Percentiles rank a stretch among this genome's conserved stretches.
phyloP scores from a whole-genome alignment of 2,888 invertebrate species.

The Microctonus brassicae region DNA sequence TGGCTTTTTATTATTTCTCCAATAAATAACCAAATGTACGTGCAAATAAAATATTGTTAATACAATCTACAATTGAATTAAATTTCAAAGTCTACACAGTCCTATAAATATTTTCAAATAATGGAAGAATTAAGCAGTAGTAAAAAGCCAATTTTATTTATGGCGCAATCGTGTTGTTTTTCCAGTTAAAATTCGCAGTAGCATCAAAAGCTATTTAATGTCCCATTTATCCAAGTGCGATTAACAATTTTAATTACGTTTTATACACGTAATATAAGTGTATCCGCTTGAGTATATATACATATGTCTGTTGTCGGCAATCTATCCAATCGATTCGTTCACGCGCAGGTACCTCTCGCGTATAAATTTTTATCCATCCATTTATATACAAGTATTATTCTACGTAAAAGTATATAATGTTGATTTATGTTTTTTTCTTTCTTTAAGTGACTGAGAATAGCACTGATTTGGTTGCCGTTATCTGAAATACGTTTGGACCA shows the following conservation, averaged over 20 bases:
- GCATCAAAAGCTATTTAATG: slow-evolving; percentile 9
- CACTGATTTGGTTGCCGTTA: slow-evolving; percentile 35
- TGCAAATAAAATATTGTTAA: no score
- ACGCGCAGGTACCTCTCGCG: no score
- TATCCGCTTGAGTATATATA: slow-evolving; percentile 13
- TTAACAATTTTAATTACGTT: slow-evolving; percentile 34
- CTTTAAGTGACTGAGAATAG: slow-evolving; percentile 46
- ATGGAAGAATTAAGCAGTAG: not conserved
- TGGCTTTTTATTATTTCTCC: not conserved
- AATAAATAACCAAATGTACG: no score
- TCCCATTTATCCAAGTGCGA: slow-evolving; percentile 26
- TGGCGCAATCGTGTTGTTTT: not conserved
- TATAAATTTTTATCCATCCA: no score
- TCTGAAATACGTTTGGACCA: slow-evolving; percentile 22
- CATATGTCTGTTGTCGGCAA: slow-evolving; percentile 16
- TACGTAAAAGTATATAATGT: slow-evolving; percentile 22
- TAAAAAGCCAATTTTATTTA: not conserved
- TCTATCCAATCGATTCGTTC: slow-evolving; percentile 31
- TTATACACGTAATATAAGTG: slow-evolving; percentile 25
- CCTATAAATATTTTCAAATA: no score
- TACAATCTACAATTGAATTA: no score
- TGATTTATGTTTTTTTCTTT: slow-evolving; percentile 47
- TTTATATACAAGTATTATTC: not conserved
- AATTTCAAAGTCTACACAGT: no score
- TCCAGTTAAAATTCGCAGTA: not conserved